Base-by-base conservation (phyloP, 1,140 invertebrate genomes). In the Colletes gigas region DNA sequence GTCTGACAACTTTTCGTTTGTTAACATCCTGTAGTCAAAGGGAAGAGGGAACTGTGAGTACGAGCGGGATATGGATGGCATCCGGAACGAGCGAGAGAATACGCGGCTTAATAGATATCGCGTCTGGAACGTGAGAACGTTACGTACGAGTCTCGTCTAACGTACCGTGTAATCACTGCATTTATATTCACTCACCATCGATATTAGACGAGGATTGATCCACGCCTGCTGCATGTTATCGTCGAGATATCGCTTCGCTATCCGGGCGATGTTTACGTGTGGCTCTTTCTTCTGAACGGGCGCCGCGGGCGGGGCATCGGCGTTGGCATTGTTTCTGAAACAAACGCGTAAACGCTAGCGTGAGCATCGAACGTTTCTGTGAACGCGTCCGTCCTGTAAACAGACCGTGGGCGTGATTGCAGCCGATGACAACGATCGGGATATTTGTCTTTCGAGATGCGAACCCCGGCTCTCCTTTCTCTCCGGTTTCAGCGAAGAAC, bases 171-270 rank as follows among this genome's bases (percentile, higher is more conserved):
- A 85, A 86, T 86, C 81, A 57, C 30, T 63, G 74, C 70, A 86
- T 87, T 86, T 81, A 81, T 87, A 87, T 86, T 84, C 73, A 92
- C 90, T 94, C 89, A 94, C 94, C 94, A 94, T 94, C 60, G 94
- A 94, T 88, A 94, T 94, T 85, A 94, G 89, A 84, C 94, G 93
- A 72, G 94, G 94, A 93, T 94, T 94, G 87, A 94, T 94, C 94
- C 94, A 94, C 62, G 94, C 93, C 85, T 94, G 94, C 91, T 94
- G 94, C 92, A 94, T 94, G 88, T 94, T 94, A 89, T 94, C 94
- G 90, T 94, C 94, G 78, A 94, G 90, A 83, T 93, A 93, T 77
- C 91, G 85, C 81, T 93, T 93, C 14, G 92, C 90, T 79, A 92
- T 91, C 74, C 90, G 90, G 47, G 88, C 88, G 74, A 91, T 92